Percentiles rank a stretch among this genome's conserved stretches.
Conservation (phyloP, 1,140 invertebrate genomes). For the Andrena cerasifolii region DNA sequence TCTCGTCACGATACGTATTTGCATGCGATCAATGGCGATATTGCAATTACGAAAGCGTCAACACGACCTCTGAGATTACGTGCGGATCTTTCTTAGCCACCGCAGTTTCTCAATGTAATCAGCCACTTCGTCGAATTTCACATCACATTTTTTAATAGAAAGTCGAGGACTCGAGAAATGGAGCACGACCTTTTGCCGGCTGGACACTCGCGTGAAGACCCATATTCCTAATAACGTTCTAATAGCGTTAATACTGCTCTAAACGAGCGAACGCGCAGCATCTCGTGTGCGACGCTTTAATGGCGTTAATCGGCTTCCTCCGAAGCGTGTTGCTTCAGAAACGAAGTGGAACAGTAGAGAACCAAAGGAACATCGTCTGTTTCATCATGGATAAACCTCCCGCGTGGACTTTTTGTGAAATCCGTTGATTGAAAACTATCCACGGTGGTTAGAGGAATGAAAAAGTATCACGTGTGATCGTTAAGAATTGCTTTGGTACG, state of each 20-base stretch:
- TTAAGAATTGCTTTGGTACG: no score
- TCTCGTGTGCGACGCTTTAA: conserved; percentile 30
- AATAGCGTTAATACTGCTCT: conserved; percentile 46
- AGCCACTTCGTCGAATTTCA: no score
- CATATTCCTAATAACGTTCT: conserved; percentile 56
- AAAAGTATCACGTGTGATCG: no score
- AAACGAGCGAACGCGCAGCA: conserved; percentile 34
- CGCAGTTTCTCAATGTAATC: no score
- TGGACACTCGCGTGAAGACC: conserved; percentile 43
- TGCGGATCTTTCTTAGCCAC: no score
- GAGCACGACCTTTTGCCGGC: no score
- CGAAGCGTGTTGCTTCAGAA: conserved; percentile 6
- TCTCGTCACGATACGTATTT: not conserved
- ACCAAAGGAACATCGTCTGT: not conserved
- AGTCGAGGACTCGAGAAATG: no score
- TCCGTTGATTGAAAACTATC: not conserved
- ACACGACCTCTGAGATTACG: not conserved
- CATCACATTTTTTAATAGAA: no score
- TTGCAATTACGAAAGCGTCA: not conserved
- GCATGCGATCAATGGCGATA: conserved; percentile 5
- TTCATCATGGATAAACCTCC: not conserved
- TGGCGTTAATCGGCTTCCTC: conserved; percentile 27
- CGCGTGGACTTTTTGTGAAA: not conserved
- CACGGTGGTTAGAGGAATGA: no score
- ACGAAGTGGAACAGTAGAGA: conserved; percentile 7